phyloP scores from a whole-genome alignment of 2,797 vertebrate genomes.

The Pelochelys cantorii region DNA sequence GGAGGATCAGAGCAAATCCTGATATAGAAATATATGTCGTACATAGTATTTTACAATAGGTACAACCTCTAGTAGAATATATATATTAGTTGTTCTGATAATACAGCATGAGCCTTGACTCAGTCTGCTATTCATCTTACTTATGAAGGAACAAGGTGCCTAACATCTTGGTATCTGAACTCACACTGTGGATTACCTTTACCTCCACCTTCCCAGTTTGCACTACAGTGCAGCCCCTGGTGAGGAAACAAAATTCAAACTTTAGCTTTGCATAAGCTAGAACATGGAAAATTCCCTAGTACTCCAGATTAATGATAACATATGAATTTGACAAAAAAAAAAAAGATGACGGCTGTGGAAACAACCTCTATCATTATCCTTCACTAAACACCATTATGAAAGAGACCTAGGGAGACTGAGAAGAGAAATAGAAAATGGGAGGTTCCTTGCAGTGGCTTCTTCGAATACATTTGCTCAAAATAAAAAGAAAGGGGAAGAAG shows the following conservation, averaged over 20 bases:
- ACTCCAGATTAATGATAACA: not conserved
- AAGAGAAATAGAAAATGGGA: slow-evolving; percentile 1
- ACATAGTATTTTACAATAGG: not conserved
- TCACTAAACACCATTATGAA: not conserved
- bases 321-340: not conserved
- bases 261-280: not conserved
- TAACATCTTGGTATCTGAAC: not conserved
- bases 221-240: not conserved
- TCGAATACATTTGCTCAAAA: slow-evolving; percentile 42
- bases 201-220: not conserved
- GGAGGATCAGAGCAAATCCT: not conserved
- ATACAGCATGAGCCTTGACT: not conserved
- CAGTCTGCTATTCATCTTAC: not conserved
- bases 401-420: not conserved
- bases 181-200: not conserved
- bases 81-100: not conserved
- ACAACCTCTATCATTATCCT: not conserved
- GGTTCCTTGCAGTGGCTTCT: not conserved
- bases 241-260: not conserved
- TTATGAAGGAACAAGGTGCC: not conserved
- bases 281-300: not conserved
- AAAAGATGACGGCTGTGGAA: not conserved
- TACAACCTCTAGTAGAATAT: not conserved
- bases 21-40: not conserved
- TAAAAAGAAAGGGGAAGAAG: slow-evolving; percentile 35